phyloP scores from a whole-genome alignment of 2,797 vertebrate species.

The Emydoidea blandingii region DNA sequence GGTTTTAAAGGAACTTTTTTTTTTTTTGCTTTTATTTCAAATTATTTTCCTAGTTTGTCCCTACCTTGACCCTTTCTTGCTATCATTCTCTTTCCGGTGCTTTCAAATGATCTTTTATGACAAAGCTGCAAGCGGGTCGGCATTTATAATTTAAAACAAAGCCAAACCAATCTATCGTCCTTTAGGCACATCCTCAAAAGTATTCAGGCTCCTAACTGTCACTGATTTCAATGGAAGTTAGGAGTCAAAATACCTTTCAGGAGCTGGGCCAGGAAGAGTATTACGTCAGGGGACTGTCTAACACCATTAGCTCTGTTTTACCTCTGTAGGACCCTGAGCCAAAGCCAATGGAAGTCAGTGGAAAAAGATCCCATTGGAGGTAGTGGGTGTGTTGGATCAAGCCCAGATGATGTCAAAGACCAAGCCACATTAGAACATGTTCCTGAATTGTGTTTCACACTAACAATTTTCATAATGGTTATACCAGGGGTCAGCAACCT shows the following conservation, averaged over 20 bases:
- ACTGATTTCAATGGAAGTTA: too few relatives aligned
- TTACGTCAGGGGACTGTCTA: not conserved
- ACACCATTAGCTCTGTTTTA: not conserved
- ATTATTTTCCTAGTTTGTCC: rapidly evolving
- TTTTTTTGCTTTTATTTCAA: not conserved
- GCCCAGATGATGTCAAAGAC: not conserved
- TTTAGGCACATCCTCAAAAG: not conserved
- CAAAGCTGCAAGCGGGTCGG: too few relatives aligned
- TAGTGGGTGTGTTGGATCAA: not conserved
- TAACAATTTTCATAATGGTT: rapidly evolving
- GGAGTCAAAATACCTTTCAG: too few relatives aligned
- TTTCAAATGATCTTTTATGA: rapidly evolving
- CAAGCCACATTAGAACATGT: rapidly evolving
- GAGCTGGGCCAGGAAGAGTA: too few relatives aligned
- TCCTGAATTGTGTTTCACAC: not conserved
- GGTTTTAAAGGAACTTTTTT: not conserved
- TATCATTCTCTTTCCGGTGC: not conserved
- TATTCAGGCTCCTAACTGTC: too few relatives aligned
- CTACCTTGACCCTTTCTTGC: not conserved
- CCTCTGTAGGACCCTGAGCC: rapidly evolving
- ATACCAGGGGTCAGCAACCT: rapidly evolving
- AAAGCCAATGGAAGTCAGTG: rapidly evolving
- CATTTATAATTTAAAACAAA: not conserved
- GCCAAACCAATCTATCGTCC: rapidly evolving
- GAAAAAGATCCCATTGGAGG: rapidly evolving